Base-by-base conservation (phyloP, 92 coral and sea anemone genomes). In the Parazoanthus atlanticus region DNA sequence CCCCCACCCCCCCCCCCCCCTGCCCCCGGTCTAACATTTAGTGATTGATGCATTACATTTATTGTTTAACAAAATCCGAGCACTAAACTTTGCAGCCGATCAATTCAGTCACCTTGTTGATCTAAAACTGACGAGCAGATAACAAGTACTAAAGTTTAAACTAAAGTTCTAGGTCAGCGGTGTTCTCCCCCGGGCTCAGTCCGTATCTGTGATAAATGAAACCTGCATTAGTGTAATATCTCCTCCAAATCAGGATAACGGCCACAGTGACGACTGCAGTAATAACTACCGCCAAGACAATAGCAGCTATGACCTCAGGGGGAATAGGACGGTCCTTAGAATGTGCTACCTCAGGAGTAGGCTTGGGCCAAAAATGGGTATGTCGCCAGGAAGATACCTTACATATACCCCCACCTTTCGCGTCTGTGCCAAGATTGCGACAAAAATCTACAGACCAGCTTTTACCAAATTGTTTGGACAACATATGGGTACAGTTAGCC, bases 401-500 rank as follows among this genome's bases (percentile, higher is more conserved):
- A 46, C 87, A 84, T 46, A 84, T 46, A 17, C 41, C 64, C 1
- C 21, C 77, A 38, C 67, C 25, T 46, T 16, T 43, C 8, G 6
- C 19, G 10, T 40, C 29, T 5, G 78, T 69, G 28, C 87, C 87
- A 41, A 84, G 87, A 71, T 70, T 70, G 61, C 33, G 40, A 65
- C 87, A 84, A 19, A 38, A 41, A 28, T 84, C 43, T 32, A 10
- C 26, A 23, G 3, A 43, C 76, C 75, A 82, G 29, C 33, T 36
- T 36, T 82, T 28, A 49, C 47, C 58, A 3, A 40, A 13, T 5
- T 41, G 32, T 11, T 3, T 71, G 8, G 61, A 34, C 78, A 71
- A 5, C 3, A n/a, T 15, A 84, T 28, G 38, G 29, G 46, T 28
- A 32, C 98, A 95, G 73, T 88, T 46, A 2, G n/a, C 38, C 23